Evolutionary conservation across 2,888 invertebrate species (phyloP).

Genomic region (Orthosia gracilis): DNA sequence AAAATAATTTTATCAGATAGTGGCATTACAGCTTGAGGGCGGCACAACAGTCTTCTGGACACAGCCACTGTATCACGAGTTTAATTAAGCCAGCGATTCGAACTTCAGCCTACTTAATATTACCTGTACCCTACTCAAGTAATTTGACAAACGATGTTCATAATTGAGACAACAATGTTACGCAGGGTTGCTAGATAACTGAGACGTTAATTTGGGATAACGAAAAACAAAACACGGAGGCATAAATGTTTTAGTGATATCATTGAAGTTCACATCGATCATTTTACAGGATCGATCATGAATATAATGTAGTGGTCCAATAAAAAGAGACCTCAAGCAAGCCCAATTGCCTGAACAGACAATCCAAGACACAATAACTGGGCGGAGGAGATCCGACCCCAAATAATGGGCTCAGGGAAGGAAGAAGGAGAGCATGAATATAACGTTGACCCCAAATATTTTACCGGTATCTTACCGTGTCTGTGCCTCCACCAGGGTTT

Average conservation of each 20-base stretch:
- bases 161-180: conserved; percentile 21
- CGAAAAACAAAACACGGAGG: not conserved
- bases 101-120: not conserved
- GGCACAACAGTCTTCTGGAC: too few relatives aligned
- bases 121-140: not conserved
- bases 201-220: not conserved
- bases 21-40: too few relatives aligned
- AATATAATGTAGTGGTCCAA: not conserved
- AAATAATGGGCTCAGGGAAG: too few relatives aligned
- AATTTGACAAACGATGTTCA: conserved; percentile 16
- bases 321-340: not conserved
- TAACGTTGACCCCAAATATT: too few relatives aligned
- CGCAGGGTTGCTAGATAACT: not conserved
- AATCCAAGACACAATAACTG: too few relatives aligned
- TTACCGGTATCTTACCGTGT: too few relatives aligned
- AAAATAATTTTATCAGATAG: too few relatives aligned
- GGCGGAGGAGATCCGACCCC: too few relatives aligned
- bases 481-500: too few relatives aligned
- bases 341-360: too few relatives aligned
- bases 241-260: not conserved
- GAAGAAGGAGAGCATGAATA: too few relatives aligned
- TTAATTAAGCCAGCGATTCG: not conserved
- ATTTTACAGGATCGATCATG: not conserved
- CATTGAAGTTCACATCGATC: too few relatives aligned
- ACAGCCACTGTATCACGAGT: not conserved